Conservation (phyloP, 2,888 invertebrate species). For the Thumatha senex region DNA sequence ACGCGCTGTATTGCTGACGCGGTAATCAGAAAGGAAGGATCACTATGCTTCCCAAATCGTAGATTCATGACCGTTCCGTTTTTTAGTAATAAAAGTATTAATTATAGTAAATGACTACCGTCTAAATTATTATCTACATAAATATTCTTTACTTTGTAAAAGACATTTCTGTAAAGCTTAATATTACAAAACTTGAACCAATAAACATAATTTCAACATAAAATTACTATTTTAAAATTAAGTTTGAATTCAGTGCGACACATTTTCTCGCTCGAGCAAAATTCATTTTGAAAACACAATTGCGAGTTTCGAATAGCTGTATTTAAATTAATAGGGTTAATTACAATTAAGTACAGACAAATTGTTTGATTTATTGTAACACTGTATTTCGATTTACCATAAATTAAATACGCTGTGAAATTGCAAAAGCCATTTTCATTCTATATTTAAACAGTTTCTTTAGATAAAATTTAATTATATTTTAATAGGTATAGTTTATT, state of each 20-base stretch:
- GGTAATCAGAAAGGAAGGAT: too few relatives aligned
- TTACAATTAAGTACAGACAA: constrained; percentile 1
- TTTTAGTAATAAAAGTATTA: too few relatives aligned
- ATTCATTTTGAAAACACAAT: background rate
- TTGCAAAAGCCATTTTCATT: background rate
- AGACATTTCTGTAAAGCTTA: background rate
- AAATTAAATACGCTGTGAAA: background rate
- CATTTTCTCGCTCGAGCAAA: background rate
- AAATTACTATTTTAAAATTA: constrained; percentile 7
- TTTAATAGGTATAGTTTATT: too few relatives aligned
- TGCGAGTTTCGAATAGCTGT: constrained; percentile 1
- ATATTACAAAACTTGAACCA: constrained; percentile 1
- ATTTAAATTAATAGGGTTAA: constrained; percentile 7
- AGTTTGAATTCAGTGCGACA: background rate
- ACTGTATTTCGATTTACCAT: background rate
- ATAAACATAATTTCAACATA: constrained; percentile 5
- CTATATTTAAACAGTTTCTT: too few relatives aligned
- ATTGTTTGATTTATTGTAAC: constrained; percentile 7
- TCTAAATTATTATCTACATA: too few relatives aligned
- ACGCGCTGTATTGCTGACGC: too few relatives aligned
- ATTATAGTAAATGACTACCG: too few relatives aligned
- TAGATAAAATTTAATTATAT: too few relatives aligned
- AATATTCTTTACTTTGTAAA: background rate
- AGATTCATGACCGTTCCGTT: too few relatives aligned
- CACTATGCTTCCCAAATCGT: too few relatives aligned